Percentiles rank a stretch among this genome's conserved stretches.
phyloP scores from a whole-genome alignment of 2,113 vertebrate species.

The Tetrao urogallus region DNA sequence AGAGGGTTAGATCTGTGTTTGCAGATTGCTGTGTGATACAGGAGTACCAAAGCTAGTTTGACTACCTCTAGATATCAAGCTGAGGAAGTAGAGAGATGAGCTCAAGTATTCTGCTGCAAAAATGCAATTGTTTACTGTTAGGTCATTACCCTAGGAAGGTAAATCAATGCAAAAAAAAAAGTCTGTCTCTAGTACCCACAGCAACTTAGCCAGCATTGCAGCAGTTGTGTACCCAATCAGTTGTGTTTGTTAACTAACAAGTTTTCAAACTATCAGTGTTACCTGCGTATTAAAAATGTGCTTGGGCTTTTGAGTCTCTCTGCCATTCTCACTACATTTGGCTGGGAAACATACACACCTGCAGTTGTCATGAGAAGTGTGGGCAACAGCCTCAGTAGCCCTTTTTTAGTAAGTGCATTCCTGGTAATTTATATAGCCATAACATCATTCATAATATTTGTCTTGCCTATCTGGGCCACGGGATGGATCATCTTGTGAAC shows the following conservation, averaged over 20 bases:
- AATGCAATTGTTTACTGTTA: not conserved
- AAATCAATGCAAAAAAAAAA: not conserved
- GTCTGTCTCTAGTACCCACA: not conserved
- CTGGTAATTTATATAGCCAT: not conserved
- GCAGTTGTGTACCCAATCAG: not conserved
- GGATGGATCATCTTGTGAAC: not conserved
- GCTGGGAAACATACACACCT: not conserved
- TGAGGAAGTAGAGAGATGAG: not conserved
- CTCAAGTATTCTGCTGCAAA: not conserved
- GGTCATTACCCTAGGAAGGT: not conserved
- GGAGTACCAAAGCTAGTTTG: not conserved
- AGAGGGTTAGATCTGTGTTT: not conserved
- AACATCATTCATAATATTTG: not conserved
- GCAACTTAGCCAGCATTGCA: not conserved
- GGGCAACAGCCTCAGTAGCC: not conserved
- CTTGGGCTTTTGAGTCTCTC: not conserved
- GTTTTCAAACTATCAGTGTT: not conserved
- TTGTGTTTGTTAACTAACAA: conserved; percentile 13
- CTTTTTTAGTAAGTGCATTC: not conserved
- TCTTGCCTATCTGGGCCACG: not conserved
- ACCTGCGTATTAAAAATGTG: not conserved
- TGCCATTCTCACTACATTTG: not conserved
- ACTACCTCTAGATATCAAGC: not conserved
- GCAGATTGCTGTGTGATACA: not conserved
- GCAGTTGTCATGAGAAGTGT: not conserved